Evolutionary conservation across 2,888 invertebrate genomes (phyloP).

Genomic region (Yponomeuta cagnagella): DNA sequence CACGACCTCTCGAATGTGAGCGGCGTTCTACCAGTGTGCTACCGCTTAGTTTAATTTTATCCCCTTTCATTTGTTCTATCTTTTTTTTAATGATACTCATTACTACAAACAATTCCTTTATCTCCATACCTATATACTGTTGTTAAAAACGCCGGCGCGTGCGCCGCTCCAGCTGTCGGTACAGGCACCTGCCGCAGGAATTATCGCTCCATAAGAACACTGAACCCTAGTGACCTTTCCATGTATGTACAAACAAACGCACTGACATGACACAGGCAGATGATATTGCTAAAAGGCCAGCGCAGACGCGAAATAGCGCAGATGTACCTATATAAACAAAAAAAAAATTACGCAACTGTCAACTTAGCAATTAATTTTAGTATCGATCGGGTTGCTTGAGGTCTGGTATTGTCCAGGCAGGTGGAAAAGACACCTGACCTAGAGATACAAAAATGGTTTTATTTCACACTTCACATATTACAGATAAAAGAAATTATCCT

Average conservation of each 20-base stretch:
- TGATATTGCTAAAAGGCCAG: constrained; percentile 14
- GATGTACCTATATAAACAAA: not conserved
- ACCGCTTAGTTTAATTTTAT: no score
- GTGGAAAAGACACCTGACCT: not conserved
- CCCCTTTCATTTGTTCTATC: no score
- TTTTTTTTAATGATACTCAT: no score
- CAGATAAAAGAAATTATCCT: no score
- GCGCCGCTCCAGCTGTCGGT: constrained; percentile 16
- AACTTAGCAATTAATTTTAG: not conserved
- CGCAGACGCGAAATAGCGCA: constrained; percentile 13
- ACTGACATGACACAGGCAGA: constrained; percentile 13
- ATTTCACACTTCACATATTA: not conserved
- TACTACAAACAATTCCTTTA: not conserved
- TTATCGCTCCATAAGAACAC: constrained; percentile 32
- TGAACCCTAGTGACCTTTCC: constrained; percentile 19
- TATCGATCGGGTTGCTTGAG: not conserved
- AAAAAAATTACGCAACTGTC: not conserved
- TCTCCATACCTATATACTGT: not conserved
- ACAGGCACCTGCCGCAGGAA: constrained; percentile 33
- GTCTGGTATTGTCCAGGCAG: not conserved
- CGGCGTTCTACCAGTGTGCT: no score
- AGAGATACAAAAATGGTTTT: not conserved
- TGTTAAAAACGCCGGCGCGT: constrained; percentile 12
- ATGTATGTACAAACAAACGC: constrained; percentile 14
- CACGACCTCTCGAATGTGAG: no score